Percentiles rank a stretch among this genome's conserved stretches.
These are phyloP conservation scores for Heliocidaris tuberculata DNA, from an alignment of 35 echinoderm and acorn worm genomes.

Conservation along the genomic window DNA sequence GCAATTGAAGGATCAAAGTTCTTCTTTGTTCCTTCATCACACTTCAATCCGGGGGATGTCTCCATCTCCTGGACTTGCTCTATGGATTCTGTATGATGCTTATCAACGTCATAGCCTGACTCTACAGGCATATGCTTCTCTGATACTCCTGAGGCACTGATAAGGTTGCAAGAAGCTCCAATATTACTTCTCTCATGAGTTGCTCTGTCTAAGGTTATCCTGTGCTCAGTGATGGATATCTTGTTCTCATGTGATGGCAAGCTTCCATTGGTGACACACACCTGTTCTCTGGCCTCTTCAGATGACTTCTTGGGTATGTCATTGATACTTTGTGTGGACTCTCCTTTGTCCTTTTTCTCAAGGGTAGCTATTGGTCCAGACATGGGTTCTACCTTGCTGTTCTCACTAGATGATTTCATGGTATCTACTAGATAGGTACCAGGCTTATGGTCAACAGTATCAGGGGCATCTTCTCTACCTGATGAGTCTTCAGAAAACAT, in stretches of 20 bases:
- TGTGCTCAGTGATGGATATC: neutral
- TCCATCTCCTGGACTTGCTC: neutral
- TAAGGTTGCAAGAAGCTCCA: neutral
- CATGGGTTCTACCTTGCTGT: neutral
- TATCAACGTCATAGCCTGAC: neutral
- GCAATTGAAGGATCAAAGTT: neutral
- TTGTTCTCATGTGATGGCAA: neutral
- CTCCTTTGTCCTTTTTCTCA: neutral
- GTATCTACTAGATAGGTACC: neutral
- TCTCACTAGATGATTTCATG: neutral
- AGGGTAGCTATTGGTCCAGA: neutral
- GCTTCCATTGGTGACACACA: neutral
- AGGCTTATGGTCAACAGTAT: neutral
- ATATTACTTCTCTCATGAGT: neutral
- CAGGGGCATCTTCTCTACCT: neutral
- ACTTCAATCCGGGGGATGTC: neutral
- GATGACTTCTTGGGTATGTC: neutral
- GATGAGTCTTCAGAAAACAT: neutral
- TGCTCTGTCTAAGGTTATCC: neutral
- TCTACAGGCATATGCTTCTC: neutral
- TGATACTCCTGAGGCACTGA: neutral
- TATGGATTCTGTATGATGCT: neutral
- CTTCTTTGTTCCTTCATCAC: neutral
- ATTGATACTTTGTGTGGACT: neutral
- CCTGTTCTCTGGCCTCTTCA: too few relatives aligned